Base-by-base conservation (phyloP, 1,140 invertebrate genomes). In the Brachionus rotundiformis region DNA sequence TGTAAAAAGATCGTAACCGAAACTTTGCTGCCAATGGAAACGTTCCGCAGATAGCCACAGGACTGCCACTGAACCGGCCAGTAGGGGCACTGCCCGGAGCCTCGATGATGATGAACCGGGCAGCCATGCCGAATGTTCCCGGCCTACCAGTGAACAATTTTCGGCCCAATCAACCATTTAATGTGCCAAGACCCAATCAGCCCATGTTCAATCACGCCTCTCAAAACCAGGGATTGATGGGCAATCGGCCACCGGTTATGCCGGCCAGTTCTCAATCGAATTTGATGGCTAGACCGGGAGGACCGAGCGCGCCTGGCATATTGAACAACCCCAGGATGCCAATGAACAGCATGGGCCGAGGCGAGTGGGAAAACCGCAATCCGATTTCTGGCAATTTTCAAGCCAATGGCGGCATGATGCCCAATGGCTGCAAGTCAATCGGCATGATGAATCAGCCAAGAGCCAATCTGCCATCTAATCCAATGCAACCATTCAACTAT, bases 331-430 rank as follows among this genome's bases (percentile, higher is more conserved):
- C 68, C 91, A 23, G 84, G 86, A 39, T 90, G 91, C 85, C 90
- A 90, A 13, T 85, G 91, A 83, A 71, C 33, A 39, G 33, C 39
- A 44, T 90, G 89, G 82, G 90, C 90, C 33, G 90, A n/a, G 91
- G 91, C 10, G 93, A 93, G 84, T 93, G 92, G 92, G 93, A 92
- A 85, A 88, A 92, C 84, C 86, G 86, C 84, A 84, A 83, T 54
- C 81, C 23, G 13, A 61, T 49, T 71, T 16, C 33, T 33, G 71
- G 82, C 41, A 82, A 88, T 79, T 44, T 75, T 41, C 54, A 59
- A 36, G n/a, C n/a, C n/a, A 71, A 71, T 63, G 10, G 10, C 19
- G 41, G 36, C 23, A 33, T 82, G 36, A 59, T 68, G 16, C 29
- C 47, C 0, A 47, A 49, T 27, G 47, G 33, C 31, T 39, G 47